Evolutionary conservation across 2,113 vertebrate species (phyloP), one percentile per base, ranked within the genome.

Genomic region (Podarcis muralis): DNA sequence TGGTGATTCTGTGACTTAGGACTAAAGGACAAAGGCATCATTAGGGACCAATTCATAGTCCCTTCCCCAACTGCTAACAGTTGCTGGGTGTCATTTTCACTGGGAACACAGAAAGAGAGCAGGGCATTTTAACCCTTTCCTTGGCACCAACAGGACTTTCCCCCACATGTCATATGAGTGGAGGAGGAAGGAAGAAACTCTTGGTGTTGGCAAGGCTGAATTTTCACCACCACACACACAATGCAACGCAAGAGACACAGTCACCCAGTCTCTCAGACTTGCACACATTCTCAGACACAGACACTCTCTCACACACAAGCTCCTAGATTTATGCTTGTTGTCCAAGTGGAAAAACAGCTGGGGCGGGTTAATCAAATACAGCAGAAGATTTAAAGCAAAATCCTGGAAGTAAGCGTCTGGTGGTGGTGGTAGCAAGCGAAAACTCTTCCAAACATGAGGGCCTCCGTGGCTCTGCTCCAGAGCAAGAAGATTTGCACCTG

Each of bases 261-360:
- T 87, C 92, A 59, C 30, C 1, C 9, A 0, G 75, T 4, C 0
- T 2, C 92, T 66, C 92, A 87, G 94, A 76, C 91, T 37, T 12
- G 57, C 76, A 48, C 20, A 53, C 77, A 81, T 75, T 85, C 77
- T 81, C 77, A 74, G 90, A 90, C 92, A 68, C 93, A 93, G 92
- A 91, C 92, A 48, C 76, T 37, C 84, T 85, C 94, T 92, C 92
- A 71, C 92, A 81, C 92, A 81, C 89, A 2, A 88, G 92, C 94
- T 74, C 90, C 92, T 89, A 91, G 89, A 92, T 94, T 94, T 94
- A 94, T 84, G 92, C 62, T 94, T 92, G 92, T 94, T 93, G 92
- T 94, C 90, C 90, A 92, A 95, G 87, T 87, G 92, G 94, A 92
- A 93, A 81, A 96, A 90, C 95, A 96, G 95, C 95, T 95, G 95